These are phyloP conservation scores for Theocolax elegans DNA, from an alignment of 1,140 invertebrate genomes.

Conservation along the genomic window DNA sequence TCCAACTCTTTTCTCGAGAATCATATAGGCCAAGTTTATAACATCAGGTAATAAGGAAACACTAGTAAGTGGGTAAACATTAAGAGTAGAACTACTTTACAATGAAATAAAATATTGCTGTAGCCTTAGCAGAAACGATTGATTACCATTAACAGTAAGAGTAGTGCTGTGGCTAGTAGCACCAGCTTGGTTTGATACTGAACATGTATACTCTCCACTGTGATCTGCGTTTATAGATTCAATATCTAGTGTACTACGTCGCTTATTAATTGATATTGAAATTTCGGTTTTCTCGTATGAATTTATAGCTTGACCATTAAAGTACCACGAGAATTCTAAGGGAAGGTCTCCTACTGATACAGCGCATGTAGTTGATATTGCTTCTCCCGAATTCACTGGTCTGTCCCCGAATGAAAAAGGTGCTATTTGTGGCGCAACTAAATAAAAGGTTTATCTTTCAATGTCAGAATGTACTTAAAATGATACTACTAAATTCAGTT, in stretches of 20 bases:
- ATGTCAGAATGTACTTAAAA: no score
- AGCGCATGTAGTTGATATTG: constrained; percentile 80
- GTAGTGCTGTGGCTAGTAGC: constrained; percentile 71
- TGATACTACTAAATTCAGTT: no score
- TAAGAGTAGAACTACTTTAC: not conserved
- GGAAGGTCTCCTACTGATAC: constrained; percentile 80
- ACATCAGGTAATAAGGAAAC: no score
- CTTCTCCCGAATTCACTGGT: constrained; percentile 79
- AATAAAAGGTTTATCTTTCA: no score
- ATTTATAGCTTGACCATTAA: constrained; percentile 70
- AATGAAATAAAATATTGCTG: not conserved
- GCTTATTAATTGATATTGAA: constrained; percentile 67
- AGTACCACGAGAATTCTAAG: constrained; percentile 77
- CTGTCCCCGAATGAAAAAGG: constrained; percentile 71
- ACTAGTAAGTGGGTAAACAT: no score
- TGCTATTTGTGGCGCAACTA: constrained; percentile 66
- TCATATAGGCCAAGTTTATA: no score
- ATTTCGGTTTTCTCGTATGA: constrained; percentile 55
- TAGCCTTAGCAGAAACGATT: no score
- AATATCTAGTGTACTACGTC: constrained; percentile 71
- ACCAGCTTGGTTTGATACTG: constrained; percentile 75
- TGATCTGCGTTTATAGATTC: constrained; percentile 70
- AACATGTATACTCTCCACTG: constrained; percentile 73
- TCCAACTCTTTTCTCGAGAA: no score
- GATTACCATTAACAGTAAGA: constrained; percentile 75